Evolutionary conservation across 2,888 invertebrate genomes (phyloP).

Genomic region (Drosophila paramelanica): DNA sequence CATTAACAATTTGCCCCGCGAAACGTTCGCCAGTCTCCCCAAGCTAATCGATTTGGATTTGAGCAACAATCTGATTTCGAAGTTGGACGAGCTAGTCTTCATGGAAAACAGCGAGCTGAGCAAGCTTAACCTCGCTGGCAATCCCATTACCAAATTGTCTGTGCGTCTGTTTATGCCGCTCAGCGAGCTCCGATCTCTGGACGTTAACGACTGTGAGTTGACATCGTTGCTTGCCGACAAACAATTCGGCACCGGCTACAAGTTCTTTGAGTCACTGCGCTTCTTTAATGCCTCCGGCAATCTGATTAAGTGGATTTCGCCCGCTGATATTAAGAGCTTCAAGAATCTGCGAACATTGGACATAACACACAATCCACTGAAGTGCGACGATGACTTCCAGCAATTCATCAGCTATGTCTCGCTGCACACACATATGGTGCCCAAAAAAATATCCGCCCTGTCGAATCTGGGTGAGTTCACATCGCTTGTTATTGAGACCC

Average conservation of each 20-base stretch:
- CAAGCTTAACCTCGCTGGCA: conserved; percentile 89
- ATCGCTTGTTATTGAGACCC: conserved; percentile 55
- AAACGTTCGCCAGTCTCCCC: conserved; percentile 86
- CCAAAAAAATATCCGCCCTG: conserved; percentile 71
- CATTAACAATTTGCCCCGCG: conserved; percentile 86
- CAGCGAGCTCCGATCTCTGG: conserved; percentile 88
- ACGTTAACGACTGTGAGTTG: conserved; percentile 89
- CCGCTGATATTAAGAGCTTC: conserved; percentile 80
- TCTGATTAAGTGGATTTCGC: conserved; percentile 80
- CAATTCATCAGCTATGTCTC: conserved; percentile 86
- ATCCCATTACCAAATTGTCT: conserved; percentile 89
- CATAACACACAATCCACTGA: conserved; percentile 88
- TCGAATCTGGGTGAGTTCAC: conserved; percentile 73
- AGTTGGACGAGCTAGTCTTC: conserved; percentile 88
- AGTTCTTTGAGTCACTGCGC: conserved; percentile 86
- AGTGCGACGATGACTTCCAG: conserved; percentile 89
- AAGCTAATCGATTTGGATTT: conserved; percentile 90
- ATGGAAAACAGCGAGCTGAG: conserved; percentile 88
- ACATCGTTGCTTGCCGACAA: conserved; percentile 88
- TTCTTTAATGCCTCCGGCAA: conserved; percentile 86
- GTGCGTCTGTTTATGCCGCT: conserved; percentile 89
- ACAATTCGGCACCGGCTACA: conserved; percentile 83
- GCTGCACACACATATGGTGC: conserved; percentile 74
- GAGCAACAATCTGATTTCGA: conserved; percentile 89
- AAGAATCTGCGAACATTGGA: conserved; percentile 85